Conservation (phyloP, 1,140 invertebrate genomes). For the Trichonephila clavipes region DNA sequence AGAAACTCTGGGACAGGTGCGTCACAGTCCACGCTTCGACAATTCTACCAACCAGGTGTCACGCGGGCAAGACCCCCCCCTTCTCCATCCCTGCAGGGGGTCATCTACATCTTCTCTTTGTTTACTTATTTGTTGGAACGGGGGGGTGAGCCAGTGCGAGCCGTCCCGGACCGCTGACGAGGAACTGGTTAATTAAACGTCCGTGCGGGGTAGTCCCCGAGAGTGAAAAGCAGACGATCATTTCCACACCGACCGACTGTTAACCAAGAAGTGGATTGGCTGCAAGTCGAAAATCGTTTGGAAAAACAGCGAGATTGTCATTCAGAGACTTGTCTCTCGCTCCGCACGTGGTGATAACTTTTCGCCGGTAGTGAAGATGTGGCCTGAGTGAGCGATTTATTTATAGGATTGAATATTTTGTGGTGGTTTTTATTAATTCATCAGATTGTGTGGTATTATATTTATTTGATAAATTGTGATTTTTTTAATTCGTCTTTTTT, state of each 20-base stretch:
- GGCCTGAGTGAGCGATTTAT: not conserved
- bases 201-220: not conserved
- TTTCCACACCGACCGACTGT: constrained; percentile 39
- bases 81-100: not conserved
- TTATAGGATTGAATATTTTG: not conserved
- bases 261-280: not conserved
- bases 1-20: constrained; percentile 43
- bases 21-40: constrained; percentile 38
- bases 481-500: not conserved
- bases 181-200: constrained; percentile 66
- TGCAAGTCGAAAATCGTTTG: constrained; percentile 28
- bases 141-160: not conserved
- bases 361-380: not conserved
- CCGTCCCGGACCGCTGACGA: constrained; percentile 3
- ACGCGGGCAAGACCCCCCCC: constrained; percentile 22
- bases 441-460: not conserved
- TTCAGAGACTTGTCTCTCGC: not conserved
- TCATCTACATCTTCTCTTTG: constrained; percentile 47
- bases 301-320: constrained; percentile 17
- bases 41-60: constrained; percentile 67
- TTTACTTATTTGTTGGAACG: constrained; percentile 60
- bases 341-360: constrained; percentile 31
- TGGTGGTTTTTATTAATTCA: not conserved
- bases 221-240: constrained; percentile 5
- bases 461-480: not conserved